A percentile compares a stretch with the other conserved stretches of the same genome.
Evolutionary conservation across 2,113 vertebrate genomes (phyloP).

Genomic region (Ondatra zibethicus): DNA sequence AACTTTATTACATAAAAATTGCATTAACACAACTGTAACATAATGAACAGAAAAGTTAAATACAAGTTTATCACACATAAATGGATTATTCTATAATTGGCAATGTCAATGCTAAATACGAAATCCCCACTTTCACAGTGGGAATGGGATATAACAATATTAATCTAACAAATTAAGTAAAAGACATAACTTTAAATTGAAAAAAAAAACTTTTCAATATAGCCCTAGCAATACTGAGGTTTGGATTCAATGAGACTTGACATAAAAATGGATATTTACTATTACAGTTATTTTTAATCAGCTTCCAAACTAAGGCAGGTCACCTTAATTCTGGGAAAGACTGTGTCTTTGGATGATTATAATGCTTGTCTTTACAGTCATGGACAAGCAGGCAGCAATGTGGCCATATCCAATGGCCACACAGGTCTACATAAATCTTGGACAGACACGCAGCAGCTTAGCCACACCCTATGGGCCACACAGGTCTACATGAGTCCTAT

Average conservation of each 20-base stretch:
- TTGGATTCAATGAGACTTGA: not conserved
- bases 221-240: not conserved
- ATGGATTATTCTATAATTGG: not conserved
- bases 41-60: no score
- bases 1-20: no score
- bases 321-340: not conserved
- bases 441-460: no score
- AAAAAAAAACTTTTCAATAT: not conserved
- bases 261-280: not conserved
- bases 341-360: not conserved
- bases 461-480: no score
- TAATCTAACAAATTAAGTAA: not conserved
- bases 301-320: not conserved
- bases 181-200: not conserved
- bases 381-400: not conserved
- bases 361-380: not conserved
- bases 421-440: no score
- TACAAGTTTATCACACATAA: not conserved
- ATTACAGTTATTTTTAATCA: not conserved
- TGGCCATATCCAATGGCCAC: no score
- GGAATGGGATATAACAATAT: not conserved
- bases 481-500: no score
- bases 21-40: no score
- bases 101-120: not conserved
- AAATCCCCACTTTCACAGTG: not conserved